Evolutionary conservation across 2,113 vertebrate species (phyloP), one percentile per base, ranked within the genome.

Genomic region (Vulpes ferrilata): DNA sequence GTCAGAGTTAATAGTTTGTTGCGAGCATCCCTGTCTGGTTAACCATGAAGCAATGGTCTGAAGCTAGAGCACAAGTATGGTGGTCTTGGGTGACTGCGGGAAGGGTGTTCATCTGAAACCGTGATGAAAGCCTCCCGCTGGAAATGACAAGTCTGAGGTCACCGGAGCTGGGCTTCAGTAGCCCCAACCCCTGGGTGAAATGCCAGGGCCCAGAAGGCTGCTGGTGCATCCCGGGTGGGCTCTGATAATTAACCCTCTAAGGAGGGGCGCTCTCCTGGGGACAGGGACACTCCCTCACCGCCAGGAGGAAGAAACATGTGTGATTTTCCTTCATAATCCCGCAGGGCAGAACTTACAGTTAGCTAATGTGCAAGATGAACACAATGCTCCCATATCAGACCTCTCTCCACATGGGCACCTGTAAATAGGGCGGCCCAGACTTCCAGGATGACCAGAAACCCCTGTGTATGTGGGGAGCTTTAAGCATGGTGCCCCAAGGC

Each of bases 181-280:
- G 12, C 51, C 79, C 38, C 0, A 59, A 5, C 6, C 10, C 71
- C 20, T 9, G 23, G 85, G 20, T 35, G 0, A 11, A 81, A 76
- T 38, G 81, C 7, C 38, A 79, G 11, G 55, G 17, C 92, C 76
- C 93, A 48, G 16, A 87, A 48, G 12, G 17, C 65, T 59, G 53
- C 85, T 17, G 55, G 22, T 15, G 12, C 90, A 32, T 82, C 92
- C 51, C 60, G 0, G 0, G 43, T 32, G 0, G n/a, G 13, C 43
- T 91, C 95, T 79, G 64, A 80, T 98, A 98, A 98, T 98, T 97
- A 98, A 97, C 74, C 96, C 97, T 53, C 73, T 60, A 38, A 76
- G 92, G 97, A 97, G 74, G 2, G 11, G 0, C 3, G 93, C 94
- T 91, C 60, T 71, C 85, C 88, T 95, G 65, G 64, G 80, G 3